Evolutionary conservation across 2,113 vertebrate genomes (phyloP), one percentile per base, ranked within the genome.

Genomic region (Jaculus jaculus): DNA sequence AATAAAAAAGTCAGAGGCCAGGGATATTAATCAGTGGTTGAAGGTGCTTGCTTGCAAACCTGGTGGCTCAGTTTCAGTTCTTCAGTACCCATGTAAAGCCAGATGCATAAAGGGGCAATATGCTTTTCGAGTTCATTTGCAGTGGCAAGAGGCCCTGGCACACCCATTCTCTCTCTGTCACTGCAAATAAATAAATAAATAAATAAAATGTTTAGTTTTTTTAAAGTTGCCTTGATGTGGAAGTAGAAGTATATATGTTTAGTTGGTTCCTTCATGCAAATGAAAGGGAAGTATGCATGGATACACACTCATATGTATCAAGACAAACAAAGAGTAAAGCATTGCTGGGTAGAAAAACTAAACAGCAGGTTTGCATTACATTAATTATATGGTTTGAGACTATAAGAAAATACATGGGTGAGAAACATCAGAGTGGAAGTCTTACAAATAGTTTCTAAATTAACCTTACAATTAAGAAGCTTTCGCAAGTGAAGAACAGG

Each of bases 221-320:
- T 10, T 10, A 54, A 54, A 54, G 54, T 54, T 12, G 13, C 54
- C 7, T 54, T 54, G 13, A 13, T 37, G 30, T 75, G 58, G 32
- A 91, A 82, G n/a, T 32, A 85, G 71, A 74, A 85, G 18, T 65
- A 11, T 28, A 17, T 58, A 11, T 28, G 23, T 65, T 39, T 69
- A 3, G 15, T 72, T 84, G 42, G 7, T 51, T 93, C 72, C 71
- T 96, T 94, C 75, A 68, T 47, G 39, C 47, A 90, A 75, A 60
- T 81, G 68, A 83, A 72, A 65, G n/a, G 74, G 28, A 47, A 9
- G 12, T 23, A n/a, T 42, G 4, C 17, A 24, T 26, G 10, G 71
- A 39, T 32, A 68, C 47, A 84, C 7, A 16, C 23, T 13, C 17
- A 5, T 26, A 47, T 11, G 32, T 21, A 51, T 17, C 37, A 47